Evolutionary conservation across 2,797 vertebrate species (phyloP).

Genomic region (Rallus crepitans): DNA sequence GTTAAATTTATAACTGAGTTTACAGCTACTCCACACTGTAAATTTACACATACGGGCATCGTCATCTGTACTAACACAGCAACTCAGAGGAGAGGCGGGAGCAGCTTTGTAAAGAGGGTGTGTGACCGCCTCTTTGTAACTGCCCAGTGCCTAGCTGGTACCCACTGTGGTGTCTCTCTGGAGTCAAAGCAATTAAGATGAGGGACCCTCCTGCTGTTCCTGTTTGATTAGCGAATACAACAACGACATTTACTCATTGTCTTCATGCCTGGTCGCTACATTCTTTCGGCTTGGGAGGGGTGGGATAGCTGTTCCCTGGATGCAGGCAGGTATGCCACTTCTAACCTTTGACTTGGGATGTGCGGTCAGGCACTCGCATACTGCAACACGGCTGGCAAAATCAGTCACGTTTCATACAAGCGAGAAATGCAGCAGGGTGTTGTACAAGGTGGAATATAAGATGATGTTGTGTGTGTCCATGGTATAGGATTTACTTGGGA

Average conservation of each 20-base stretch:
- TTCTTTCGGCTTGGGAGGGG: constrained; percentile 17
- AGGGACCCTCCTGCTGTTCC: constrained; percentile 27
- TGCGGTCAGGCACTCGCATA: not conserved
- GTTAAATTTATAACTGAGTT: not conserved
- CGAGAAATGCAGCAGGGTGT: not conserved
- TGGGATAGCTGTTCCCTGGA: constrained; percentile 27
- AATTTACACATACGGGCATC: not conserved
- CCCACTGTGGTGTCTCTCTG: not conserved
- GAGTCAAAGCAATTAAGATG: constrained; percentile 1
- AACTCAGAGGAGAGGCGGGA: not conserved
- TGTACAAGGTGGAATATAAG: not conserved
- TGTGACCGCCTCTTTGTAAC: rapidly evolving
- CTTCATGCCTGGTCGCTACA: constrained; percentile 7
- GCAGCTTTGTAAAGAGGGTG: not conserved
- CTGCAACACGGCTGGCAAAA: not conserved
- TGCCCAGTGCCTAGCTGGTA: not conserved
- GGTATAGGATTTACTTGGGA: not conserved
- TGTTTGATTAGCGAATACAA: constrained; percentile 44
- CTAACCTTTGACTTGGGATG: not conserved
- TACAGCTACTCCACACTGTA: not conserved
- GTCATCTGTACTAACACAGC: not conserved
- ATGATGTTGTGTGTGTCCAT: not conserved
- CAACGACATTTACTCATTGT: constrained; percentile 16
- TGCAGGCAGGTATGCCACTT: constrained; percentile 13
- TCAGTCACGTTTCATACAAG: not conserved